phyloP scores from a whole-genome alignment of 2,888 invertebrate species.

The Synanthedon andrenaeformis region DNA sequence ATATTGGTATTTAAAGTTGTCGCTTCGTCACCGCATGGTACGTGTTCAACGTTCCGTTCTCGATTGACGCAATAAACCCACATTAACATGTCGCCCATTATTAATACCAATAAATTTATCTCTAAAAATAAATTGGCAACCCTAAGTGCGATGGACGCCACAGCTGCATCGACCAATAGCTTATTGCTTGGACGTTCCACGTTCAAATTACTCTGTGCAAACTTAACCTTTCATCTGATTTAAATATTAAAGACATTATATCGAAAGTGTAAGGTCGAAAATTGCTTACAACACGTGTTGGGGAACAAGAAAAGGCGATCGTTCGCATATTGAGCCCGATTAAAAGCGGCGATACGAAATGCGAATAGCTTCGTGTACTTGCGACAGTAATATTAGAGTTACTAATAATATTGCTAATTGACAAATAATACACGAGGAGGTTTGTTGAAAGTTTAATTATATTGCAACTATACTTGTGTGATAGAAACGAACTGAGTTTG shows the following conservation, averaged over 20 bases:
- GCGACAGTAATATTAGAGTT: constrained; percentile 11
- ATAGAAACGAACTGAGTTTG: not conserved
- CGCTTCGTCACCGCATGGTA: not conserved
- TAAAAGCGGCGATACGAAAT: constrained; percentile 19
- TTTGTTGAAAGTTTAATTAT: not conserved
- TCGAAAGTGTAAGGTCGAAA: constrained; percentile 12
- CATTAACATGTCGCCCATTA: constrained; percentile 33
- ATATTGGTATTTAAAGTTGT: too few relatives aligned
- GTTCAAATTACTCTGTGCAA: constrained; percentile 40
- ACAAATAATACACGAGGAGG: constrained; percentile 12
- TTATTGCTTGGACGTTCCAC: constrained; percentile 49
- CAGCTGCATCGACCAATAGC: constrained; percentile 60
- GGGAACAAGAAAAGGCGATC: not conserved
- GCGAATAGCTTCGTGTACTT: not conserved
- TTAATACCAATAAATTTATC: constrained; percentile 54
- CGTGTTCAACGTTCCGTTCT: constrained; percentile 17
- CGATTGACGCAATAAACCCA: constrained; percentile 43
- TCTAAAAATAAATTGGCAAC: constrained; percentile 61
- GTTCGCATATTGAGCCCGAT: constrained; percentile 22
- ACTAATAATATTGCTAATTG: constrained; percentile 19
- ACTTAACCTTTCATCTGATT: constrained; percentile 15
- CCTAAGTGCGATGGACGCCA: constrained; percentile 38
- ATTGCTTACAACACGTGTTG: constrained; percentile 1
- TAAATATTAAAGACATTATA: constrained; percentile 10
- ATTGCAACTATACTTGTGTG: not conserved